These are phyloP conservation scores for Mycetomoellerius zeteki DNA, from an alignment of 1,140 invertebrate genomes.

Conservation along the genomic window DNA sequence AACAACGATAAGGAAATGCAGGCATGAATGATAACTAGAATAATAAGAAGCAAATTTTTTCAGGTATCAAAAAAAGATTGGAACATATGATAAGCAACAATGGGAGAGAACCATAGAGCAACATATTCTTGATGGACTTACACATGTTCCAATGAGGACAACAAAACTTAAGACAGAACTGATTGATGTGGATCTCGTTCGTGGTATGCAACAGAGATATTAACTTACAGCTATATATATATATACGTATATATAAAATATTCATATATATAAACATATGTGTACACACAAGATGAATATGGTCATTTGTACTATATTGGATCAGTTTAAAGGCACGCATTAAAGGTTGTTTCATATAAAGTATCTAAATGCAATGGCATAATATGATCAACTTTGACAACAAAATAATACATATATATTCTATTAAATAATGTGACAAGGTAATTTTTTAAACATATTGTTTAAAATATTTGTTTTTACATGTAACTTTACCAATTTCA, in stretches of 20 bases:
- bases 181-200: slow-evolving; percentile 97
- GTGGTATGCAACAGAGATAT: slow-evolving; percentile 84
- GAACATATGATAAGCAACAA: slow-evolving; percentile 98
- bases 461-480: too few relatives aligned
- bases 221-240: background rate
- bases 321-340: too few relatives aligned
- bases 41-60: slow-evolving; percentile 22
- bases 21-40: slow-evolving; percentile 9
- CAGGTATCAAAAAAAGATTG: slow-evolving; percentile 98
- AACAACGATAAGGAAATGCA: background rate
- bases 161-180: slow-evolving; percentile 96
- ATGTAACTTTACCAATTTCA: too few relatives aligned
- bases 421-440: too few relatives aligned
- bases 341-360: too few relatives aligned
- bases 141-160: slow-evolving; percentile 94
- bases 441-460: too few relatives aligned
- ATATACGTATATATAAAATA: too few relatives aligned
- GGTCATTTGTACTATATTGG: too few relatives aligned
- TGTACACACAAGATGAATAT: too few relatives aligned
- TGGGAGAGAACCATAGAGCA: slow-evolving; percentile 98
- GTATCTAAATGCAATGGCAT: too few relatives aligned
- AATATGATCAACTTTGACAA: too few relatives aligned
- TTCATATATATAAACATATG: background rate
- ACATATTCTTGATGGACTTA: slow-evolving; percentile 94
- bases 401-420: too few relatives aligned